Evolutionary conservation across 2,113 vertebrate genomes (phyloP).

Genomic region (Colossoma macropomum): DNA sequence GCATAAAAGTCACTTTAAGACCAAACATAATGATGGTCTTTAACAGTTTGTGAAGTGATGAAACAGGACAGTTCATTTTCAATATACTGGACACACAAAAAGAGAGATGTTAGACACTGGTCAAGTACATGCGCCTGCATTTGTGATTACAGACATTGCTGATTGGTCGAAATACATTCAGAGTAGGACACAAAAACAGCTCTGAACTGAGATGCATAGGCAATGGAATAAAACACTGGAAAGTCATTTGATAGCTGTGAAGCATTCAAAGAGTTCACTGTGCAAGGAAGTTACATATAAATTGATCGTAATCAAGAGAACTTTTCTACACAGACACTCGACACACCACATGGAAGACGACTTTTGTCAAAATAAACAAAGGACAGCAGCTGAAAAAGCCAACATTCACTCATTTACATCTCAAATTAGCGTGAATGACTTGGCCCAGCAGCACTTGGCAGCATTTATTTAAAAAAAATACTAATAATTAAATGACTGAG

Average conservation of each 20-base stretch:
- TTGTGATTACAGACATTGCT: constrained; percentile 40
- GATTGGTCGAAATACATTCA: constrained; percentile 53
- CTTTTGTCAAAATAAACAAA: too few species aligned
- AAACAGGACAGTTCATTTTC: too few species aligned
- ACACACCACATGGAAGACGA: background rate
- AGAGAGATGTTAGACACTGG: background rate
- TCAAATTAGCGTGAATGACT: background rate
- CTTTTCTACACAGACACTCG: background rate
- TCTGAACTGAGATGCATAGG: constrained; percentile 43
- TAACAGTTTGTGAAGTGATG: background rate
- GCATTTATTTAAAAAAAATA: too few species aligned
- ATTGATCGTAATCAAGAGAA: background rate
- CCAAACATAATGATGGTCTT: background rate
- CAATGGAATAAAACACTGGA: background rate
- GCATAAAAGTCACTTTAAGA: background rate
- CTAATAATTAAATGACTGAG: too few species aligned
- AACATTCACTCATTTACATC: background rate
- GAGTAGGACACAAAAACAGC: constrained; percentile 33
- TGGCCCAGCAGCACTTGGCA: background rate
- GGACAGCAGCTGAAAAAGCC: background rate
- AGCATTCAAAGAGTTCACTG: background rate
- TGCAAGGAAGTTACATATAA: background rate
- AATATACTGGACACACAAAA: background rate
- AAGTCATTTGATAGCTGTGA: background rate
- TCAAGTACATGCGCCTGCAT: background rate